Evolutionary conservation across 2,797 vertebrate species (phyloP).

Genomic region (Protonibea diacanthus): DNA sequence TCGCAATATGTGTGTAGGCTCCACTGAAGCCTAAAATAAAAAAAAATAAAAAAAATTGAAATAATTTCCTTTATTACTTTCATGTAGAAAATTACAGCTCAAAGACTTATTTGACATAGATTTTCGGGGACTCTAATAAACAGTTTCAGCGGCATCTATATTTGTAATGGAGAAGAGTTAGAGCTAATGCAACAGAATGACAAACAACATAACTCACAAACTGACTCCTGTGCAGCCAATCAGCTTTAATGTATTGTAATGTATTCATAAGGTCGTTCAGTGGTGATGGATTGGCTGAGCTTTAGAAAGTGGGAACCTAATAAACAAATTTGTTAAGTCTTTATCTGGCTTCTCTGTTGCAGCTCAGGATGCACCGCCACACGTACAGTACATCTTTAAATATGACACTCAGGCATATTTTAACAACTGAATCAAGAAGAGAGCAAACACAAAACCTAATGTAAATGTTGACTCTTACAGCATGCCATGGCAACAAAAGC

Average conservation of each 20-base stretch:
- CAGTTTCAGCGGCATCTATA: conserved; percentile 15
- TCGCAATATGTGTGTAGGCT: conserved; percentile 10
- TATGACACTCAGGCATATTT: conserved; percentile 14
- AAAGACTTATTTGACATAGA: conserved; percentile 17
- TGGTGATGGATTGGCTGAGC: conserved; percentile 83
- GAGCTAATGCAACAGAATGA: conserved; percentile 72
- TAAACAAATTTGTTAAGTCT: conserved; percentile 69
- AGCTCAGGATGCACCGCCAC: conserved; percentile 25
- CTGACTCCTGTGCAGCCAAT: conserved; percentile 80
- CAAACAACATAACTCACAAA: conserved; percentile 68
- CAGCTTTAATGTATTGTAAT: conserved; percentile 87
- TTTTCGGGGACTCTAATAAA: conserved; percentile 25
- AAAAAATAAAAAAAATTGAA: conserved; percentile 14
- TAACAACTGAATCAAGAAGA: conserved; percentile 26
- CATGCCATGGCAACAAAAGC: conserved; percentile 21
- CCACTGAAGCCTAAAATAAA: conserved; percentile 23
- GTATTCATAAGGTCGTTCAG: conserved; percentile 83
- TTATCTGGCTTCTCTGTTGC: conserved; percentile 44
- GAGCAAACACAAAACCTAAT: not conserved
- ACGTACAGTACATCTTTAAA: conserved; percentile 13
- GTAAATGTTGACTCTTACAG: conserved; percentile 10
- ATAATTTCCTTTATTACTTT: conserved; percentile 28
- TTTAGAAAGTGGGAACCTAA: conserved; percentile 74
- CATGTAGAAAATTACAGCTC: conserved; percentile 32
- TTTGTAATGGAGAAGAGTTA: conserved; percentile 58